phyloP scores from a whole-genome alignment of 35 echinoderm and acorn worm species.

The Eucidaris tribuloides region DNA sequence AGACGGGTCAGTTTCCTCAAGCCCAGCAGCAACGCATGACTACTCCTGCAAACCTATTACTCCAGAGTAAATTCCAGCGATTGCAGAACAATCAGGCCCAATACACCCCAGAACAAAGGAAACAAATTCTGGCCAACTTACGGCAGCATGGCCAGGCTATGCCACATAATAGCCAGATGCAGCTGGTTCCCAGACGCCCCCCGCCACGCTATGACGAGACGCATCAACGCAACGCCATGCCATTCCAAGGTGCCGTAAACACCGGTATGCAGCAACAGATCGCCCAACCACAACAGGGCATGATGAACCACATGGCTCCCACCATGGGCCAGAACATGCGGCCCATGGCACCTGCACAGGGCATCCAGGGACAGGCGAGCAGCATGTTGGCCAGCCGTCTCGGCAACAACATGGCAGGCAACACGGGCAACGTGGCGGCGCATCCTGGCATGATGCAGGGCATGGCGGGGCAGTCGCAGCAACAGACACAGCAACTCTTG shows the following conservation, averaged over 20 bases:
- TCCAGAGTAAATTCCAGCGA: no score
- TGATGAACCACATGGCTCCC: slow-evolving; percentile 17
- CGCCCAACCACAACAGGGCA: slow-evolving; percentile 9
- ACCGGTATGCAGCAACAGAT: not conserved
- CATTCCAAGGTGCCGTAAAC: slow-evolving; percentile 27
- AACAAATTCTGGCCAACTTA: slow-evolving; percentile 13
- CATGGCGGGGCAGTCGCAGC: slow-evolving; percentile 7
- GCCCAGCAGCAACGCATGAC: slow-evolving; percentile 28
- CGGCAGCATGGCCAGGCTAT: not conserved
- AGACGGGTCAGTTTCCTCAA: slow-evolving; percentile 19
- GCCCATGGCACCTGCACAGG: not conserved
- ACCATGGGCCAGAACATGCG: slow-evolving; percentile 1
- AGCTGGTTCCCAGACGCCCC: slow-evolving; percentile 30
- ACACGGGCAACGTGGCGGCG: not conserved
- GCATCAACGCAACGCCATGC: slow-evolving; percentile 35
- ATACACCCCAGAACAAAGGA: slow-evolving; percentile 29
- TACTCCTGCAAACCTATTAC: not conserved
- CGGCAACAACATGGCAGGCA: not conserved
- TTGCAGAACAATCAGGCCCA: slow-evolving; percentile 19
- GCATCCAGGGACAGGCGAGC: not conserved
- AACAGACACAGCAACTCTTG: not conserved
- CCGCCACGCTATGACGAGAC: slow-evolving; percentile 53
- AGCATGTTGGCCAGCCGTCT: not conserved
- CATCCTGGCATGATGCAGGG: slow-evolving; percentile 30
- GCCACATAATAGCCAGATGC: slow-evolving; percentile 6